A percentile compares a stretch with the other conserved stretches of the same genome.
These are phyloP conservation scores for Scolanthus callimorphus DNA, from an alignment of 92 coral and sea anemone species.

Conservation along the genomic window DNA sequence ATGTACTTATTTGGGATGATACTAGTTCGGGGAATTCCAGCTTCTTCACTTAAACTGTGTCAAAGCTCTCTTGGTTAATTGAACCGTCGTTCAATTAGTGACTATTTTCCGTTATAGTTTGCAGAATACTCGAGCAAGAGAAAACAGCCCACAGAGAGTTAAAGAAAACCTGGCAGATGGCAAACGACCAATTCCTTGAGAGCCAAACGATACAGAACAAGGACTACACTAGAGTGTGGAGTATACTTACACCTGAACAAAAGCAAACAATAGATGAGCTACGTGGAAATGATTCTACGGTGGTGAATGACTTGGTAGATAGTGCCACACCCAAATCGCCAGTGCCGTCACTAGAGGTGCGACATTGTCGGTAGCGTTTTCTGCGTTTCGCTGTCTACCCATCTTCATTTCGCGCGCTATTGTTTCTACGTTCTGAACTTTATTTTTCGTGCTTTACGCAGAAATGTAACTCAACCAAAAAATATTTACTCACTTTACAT, in stretches of 20 bases:
- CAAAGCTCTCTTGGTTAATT: too few species aligned
- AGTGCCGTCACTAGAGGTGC: conserved; percentile 39
- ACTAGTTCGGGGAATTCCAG: too few species aligned
- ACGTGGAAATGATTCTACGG: conserved; percentile 19
- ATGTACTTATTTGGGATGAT: too few species aligned
- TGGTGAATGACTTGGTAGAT: conserved; percentile 54
- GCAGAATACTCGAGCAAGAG: conserved; percentile 87
- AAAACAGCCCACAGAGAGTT: conserved; percentile 82
- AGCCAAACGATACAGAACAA: conserved; percentile 60
- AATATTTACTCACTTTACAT: too few species aligned
- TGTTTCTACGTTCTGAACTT: too few species aligned
- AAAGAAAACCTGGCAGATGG: conserved; percentile 98
- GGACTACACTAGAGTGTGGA: conserved; percentile 63
- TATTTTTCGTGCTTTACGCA: too few species aligned
- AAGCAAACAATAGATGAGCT: conserved; percentile 39
- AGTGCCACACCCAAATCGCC: conserved; percentile 56
- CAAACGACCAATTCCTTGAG: conserved; percentile 89
- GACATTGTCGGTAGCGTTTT: too few species aligned
- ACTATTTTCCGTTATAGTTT: conserved; percentile 69
- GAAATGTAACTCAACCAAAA: too few species aligned
- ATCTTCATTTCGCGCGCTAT: too few species aligned
- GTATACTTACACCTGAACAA: conserved; percentile 74
- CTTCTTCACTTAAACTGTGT: too few species aligned
- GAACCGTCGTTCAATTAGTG: too few species aligned
- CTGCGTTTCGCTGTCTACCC: too few species aligned